A percentile compares a stretch with the other conserved stretches of the same genome.
Evolutionary conservation across 2,113 vertebrate genomes (phyloP).

Genomic region (Pavo muticus): DNA sequence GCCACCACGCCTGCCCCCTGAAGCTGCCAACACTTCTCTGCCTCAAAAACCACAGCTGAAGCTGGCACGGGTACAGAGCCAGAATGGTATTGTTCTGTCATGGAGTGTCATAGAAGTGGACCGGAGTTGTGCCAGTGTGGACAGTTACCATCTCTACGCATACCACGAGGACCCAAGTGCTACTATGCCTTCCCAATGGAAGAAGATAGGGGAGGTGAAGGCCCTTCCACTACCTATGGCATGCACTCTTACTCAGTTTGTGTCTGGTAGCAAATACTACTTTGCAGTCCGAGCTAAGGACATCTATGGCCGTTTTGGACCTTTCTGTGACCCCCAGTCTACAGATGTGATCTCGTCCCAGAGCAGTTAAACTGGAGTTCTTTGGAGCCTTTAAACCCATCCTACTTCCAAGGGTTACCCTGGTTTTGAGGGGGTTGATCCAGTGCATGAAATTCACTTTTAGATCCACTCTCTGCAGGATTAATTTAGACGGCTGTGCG

Average conservation of each 20-base stretch:
- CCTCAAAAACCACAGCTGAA: conserved; percentile 89
- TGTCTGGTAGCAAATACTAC: conserved; percentile 97
- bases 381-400: conserved; percentile 64
- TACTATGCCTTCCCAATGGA: conserved; percentile 90
- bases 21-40: conserved; percentile 87
- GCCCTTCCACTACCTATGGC: conserved; percentile 97
- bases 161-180: conserved; percentile 86
- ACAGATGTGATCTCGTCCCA: conserved; percentile 93
- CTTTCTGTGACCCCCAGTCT: conserved; percentile 98
- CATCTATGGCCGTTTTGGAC: conserved; percentile 94
- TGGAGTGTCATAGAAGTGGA: conserved; percentile 96
- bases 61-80: conserved; percentile 91
- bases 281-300: conserved; percentile 97
- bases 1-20: conserved; percentile 85
- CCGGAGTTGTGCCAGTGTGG: conserved; percentile 90
- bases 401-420: conserved; percentile 51
- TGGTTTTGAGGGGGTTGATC: conserved; percentile 71
- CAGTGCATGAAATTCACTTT: conserved; percentile 80
- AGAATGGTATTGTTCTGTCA: conserved; percentile 95
- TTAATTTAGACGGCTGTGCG: conserved; percentile 70
- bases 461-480: conserved; percentile 76
- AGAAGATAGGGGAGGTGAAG: conserved; percentile 98
- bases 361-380: conserved; percentile 78
- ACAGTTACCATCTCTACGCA: conserved; percentile 98
- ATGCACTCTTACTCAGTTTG: conserved; percentile 98